These are phyloP conservation scores for Notodonta dromedarius DNA, from an alignment of 2,888 invertebrate genomes.

Conservation along the genomic window DNA sequence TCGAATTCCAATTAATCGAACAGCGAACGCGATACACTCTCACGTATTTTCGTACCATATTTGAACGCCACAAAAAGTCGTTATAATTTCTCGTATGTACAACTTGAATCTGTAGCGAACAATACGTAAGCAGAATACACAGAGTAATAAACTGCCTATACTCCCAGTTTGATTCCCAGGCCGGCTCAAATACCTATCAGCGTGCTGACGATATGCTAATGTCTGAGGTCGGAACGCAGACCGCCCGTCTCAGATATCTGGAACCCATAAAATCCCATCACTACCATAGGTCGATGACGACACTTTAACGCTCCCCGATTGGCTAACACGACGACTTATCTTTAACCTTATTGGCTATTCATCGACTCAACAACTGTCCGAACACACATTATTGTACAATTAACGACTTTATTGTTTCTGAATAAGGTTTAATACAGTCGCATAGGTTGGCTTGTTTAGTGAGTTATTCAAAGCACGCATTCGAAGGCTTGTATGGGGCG, in stretches of 20 bases:
- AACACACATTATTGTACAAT: constrained; percentile 13
- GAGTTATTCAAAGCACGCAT: constrained; percentile 68
- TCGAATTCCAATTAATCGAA: not conserved
- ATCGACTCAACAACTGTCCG: constrained; percentile 28
- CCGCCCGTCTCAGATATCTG: constrained; percentile 57
- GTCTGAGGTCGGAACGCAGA: constrained; percentile 47
- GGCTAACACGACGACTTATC: constrained; percentile 43
- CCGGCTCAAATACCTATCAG: constrained; percentile 30
- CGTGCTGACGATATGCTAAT: constrained; percentile 55
- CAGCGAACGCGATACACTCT: not conserved
- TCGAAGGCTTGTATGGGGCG: constrained; percentile 63
- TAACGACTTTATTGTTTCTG: constrained; percentile 37
- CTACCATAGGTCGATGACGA: constrained; percentile 38
- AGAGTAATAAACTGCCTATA: constrained; percentile 2
- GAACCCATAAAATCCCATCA: constrained; percentile 40
- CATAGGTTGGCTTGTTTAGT: constrained; percentile 47
- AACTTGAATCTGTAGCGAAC: not conserved
- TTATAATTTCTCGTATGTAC: not conserved
- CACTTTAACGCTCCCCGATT: constrained; percentile 37
- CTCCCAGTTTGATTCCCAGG: constrained; percentile 12
- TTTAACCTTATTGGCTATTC: constrained; percentile 46
- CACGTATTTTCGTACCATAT: not conserved
- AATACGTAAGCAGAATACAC: not conserved
- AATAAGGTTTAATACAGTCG: constrained; percentile 41
- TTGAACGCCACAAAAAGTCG: not conserved